A percentile compares a stretch with the other conserved stretches of the same genome.
Conservation (phyloP, 2,888 invertebrate species). For the Drosophila ustulata region DNA sequence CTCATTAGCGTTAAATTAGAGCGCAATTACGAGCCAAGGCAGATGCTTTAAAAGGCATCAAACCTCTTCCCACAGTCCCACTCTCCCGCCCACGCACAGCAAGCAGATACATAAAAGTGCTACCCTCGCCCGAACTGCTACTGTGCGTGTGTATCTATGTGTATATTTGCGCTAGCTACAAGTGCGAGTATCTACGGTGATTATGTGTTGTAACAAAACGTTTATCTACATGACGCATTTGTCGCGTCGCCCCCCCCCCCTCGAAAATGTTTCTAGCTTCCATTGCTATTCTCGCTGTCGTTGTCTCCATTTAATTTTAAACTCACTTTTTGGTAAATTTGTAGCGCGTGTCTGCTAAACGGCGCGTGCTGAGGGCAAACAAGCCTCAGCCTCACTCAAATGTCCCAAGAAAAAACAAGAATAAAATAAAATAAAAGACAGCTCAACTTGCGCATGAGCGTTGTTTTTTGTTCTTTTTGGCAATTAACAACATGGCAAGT, state of each 20-base stretch:
- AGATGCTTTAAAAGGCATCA: constrained; percentile 43
- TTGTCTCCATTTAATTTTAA: constrained; percentile 33
- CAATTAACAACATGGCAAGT: constrained; percentile 72
- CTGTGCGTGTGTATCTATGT: constrained; percentile 40
- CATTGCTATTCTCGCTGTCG: constrained; percentile 8
- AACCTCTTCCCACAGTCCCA: constrained; percentile 6
- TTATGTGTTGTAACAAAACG: constrained; percentile 77
- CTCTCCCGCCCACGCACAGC: constrained; percentile 19
- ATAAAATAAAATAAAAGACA: constrained; percentile 33
- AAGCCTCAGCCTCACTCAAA: constrained; percentile 28
- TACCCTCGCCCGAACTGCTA: neutral
- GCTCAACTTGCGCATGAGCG: constrained; percentile 47
- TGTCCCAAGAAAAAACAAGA: constrained; percentile 9
- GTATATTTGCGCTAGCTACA: constrained; percentile 22
- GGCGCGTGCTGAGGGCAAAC: constrained; percentile 70
- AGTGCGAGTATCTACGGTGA: constrained; percentile 55
- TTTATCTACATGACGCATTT: constrained; percentile 69
- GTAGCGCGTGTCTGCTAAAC: constrained; percentile 73
- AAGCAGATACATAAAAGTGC: constrained; percentile 5
- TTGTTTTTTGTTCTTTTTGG: constrained; percentile 47
- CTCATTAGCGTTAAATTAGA: constrained; percentile 79
- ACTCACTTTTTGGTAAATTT: constrained; percentile 58
- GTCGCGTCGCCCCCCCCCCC: constrained; percentile 20
- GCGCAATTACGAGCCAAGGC: constrained; percentile 62
- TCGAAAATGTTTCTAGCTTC: constrained; percentile 30